Conservation (phyloP, 1,140 invertebrate species). For the Drosophila busckii region DNA sequence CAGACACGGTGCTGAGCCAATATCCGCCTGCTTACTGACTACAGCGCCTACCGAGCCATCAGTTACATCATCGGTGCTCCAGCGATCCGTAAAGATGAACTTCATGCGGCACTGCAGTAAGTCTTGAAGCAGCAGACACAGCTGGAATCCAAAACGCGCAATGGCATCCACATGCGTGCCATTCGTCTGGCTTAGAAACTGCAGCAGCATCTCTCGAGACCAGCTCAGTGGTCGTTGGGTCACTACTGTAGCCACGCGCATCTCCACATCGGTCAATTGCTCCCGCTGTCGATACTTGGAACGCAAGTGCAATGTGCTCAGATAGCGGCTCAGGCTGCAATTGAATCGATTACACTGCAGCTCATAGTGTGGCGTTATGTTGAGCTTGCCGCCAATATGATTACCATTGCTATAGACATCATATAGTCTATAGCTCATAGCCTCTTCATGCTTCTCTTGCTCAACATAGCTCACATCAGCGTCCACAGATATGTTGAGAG, state of each 20-base stretch:
- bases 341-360: slow-evolving; percentile 17
- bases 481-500: slow-evolving; percentile 60
- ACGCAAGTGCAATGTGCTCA: slow-evolving; percentile 47
- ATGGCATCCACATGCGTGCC: slow-evolving; percentile 48
- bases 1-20: slow-evolving; percentile 48
- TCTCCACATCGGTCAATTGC: slow-evolving; percentile 45
- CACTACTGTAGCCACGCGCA: slow-evolving; percentile 68
- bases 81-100: slow-evolving; percentile 48
- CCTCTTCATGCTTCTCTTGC: background rate
- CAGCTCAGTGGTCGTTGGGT: slow-evolving; percentile 35
- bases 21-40: slow-evolving; percentile 41
- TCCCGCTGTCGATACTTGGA: slow-evolving; percentile 53
- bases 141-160: slow-evolving; percentile 55
- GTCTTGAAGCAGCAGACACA: slow-evolving; percentile 35
- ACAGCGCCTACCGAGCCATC: slow-evolving; percentile 59
- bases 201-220: slow-evolving; percentile 25
- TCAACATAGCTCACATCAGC: slow-evolving; percentile 52
- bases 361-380: slow-evolving; percentile 57
- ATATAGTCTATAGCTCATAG: slow-evolving; percentile 21
- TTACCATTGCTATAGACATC: slow-evolving; percentile 75
- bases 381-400: slow-evolving; percentile 56
- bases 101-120: slow-evolving; percentile 54
- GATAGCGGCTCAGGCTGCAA: slow-evolving; percentile 30
- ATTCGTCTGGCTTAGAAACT: slow-evolving; percentile 36
- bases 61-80: slow-evolving; percentile 47